Evolutionary conservation across 2,797 vertebrate genomes (phyloP).

Genomic region (Phylloscopus collybita): DNA sequence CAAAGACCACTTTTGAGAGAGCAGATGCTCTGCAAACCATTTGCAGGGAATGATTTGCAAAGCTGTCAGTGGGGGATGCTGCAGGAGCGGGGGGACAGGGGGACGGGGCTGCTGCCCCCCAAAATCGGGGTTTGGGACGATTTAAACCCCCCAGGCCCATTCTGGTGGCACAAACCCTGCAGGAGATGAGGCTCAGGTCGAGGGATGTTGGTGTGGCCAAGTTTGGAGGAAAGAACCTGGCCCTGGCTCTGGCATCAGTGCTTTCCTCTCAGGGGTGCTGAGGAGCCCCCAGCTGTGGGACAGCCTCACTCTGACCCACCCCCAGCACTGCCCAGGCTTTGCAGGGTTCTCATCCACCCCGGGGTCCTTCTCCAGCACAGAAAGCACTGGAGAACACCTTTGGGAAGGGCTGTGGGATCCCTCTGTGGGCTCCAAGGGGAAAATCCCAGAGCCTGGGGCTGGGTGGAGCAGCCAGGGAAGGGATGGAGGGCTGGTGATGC

Average conservation of each 20-base stretch:
- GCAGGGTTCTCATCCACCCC: accelerated
- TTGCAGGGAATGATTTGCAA: not conserved
- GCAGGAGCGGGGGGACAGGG: no score
- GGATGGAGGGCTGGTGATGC: not conserved
- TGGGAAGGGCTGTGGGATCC: not conserved
- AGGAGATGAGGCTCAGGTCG: not conserved
- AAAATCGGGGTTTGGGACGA: not conserved
- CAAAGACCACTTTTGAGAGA: not conserved
- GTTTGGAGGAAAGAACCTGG: not conserved
- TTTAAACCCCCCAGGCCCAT: accelerated
- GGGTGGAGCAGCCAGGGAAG: not conserved
- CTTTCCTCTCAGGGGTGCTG: not conserved
- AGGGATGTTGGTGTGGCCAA: not conserved
- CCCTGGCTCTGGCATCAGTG: not conserved
- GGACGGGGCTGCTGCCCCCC: not conserved
- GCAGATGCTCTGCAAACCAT: not conserved
- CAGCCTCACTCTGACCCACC: not conserved
- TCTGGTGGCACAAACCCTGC: not conserved
- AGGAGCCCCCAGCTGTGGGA: not conserved
- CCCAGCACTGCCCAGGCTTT: not conserved
- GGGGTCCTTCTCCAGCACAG: not conserved
- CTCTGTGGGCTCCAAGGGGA: accelerated
- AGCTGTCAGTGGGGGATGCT: not conserved
- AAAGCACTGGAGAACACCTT: accelerated
- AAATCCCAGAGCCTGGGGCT: not conserved